Base-by-base conservation (phyloP, 2,888 invertebrate genomes). In the Dynastes hyllus region DNA sequence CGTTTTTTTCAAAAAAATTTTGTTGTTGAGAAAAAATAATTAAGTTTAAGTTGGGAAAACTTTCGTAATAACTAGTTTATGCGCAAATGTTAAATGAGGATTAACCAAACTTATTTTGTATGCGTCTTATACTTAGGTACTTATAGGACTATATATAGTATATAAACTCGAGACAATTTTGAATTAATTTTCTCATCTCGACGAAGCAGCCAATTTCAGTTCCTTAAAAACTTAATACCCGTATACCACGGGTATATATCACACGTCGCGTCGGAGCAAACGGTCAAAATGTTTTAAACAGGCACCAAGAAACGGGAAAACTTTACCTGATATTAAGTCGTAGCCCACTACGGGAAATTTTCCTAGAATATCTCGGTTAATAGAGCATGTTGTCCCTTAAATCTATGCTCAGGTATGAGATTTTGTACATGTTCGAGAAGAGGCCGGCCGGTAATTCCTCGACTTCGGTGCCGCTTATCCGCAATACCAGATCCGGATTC, bases 271-370 rank as follows among this genome's bases (percentile, higher is more conserved):
- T 66, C 22, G n/a, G 40, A 6, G n/a, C 66, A 16, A 37, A 11
- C 32, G 45, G 45, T 55, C 55, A 13, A 73, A 58, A 32, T 73
- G 40, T 51, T 53, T 27, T 58, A 70, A 58, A 37, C 29, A 5
- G n/a, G 22, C 22, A 55, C n/a, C 22, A 22, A 8, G 55, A 55
- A 55, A 45, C 45, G 11, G 45, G 11, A 16, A 63, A 71, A 86
- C 67, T 90, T 89, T 89, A 95, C 95, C 95, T 90, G 95, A 93
- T 78, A 97, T 93, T 87, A 96, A 86, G 95, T 95, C 4, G 97
- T 96, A 88, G 96, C 96, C 96, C 96, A 96, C 84, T 93, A 32
- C 95, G 95, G 83, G 94, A 93, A 88, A n/a, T n/a, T 97, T 96
- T 40, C 95, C 95, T 97, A 97, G 87, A 97, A 94, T 81, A 95